These are phyloP conservation scores for Clitarchus hookeri DNA, from an alignment of 2,888 invertebrate genomes.

Conservation along the genomic window DNA sequence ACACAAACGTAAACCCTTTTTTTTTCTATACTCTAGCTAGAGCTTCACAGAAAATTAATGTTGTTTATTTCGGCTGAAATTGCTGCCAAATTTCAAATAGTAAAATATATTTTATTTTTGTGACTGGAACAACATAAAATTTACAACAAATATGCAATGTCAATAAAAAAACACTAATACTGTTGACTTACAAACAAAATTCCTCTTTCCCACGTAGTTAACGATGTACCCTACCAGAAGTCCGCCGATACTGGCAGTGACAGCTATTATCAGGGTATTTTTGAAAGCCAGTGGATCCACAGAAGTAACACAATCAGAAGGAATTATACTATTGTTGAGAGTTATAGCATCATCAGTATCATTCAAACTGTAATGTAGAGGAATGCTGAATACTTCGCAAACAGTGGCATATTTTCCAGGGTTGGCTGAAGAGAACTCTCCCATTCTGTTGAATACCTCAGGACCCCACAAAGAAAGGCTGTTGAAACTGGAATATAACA, in stretches of 20 bases:
- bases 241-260: background rate
- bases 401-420: background rate
- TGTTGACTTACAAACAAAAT: background rate
- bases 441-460: conserved; percentile 19
- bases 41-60: too few relatives aligned
- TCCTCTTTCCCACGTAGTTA: conserved; percentile 20
- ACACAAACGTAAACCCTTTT: too few relatives aligned
- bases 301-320: background rate
- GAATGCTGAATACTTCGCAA: background rate
- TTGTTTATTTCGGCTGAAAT: too few relatives aligned
- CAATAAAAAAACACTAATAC: too few relatives aligned
- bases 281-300: conserved; percentile 6
- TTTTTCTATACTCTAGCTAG: too few relatives aligned
- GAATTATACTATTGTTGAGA: background rate
- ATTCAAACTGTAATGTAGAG: background rate
- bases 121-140: too few relatives aligned
- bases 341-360: background rate
- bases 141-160: too few relatives aligned
- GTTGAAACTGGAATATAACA: background rate
- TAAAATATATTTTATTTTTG: too few relatives aligned
- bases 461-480: conserved; percentile 11
- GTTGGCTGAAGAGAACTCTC: background rate
- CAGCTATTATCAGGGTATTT: conserved; percentile 11
- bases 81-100: too few relatives aligned
- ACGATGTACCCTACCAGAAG: conserved; percentile 16